Conservation (phyloP, 2,797 vertebrate species). For the Octomys mimax region DNA sequence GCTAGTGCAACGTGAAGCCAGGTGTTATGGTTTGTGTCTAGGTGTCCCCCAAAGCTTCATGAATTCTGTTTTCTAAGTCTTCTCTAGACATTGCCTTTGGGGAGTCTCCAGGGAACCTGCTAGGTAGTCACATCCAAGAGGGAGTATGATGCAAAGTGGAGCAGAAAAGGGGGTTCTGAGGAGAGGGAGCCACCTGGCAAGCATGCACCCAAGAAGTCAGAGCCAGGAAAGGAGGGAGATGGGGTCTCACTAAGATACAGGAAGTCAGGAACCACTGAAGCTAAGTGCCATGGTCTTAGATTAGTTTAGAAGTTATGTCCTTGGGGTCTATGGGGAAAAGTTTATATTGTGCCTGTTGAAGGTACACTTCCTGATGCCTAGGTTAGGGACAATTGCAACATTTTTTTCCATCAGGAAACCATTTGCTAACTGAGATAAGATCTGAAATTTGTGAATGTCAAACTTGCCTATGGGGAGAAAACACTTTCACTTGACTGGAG, state of each 20-base stretch:
- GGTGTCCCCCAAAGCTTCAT: neutral
- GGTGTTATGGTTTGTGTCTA: neutral
- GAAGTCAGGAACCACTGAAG: neutral
- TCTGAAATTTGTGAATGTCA: slow-evolving; percentile 4
- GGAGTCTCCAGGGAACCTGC: neutral
- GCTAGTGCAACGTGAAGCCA: neutral
- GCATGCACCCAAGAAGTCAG: neutral
- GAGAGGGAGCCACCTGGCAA: neutral
- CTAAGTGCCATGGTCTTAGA: slow-evolving; percentile 24
- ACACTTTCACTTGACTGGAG: slow-evolving; percentile 41
- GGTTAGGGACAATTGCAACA: neutral
- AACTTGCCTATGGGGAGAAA: neutral
- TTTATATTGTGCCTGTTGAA: slow-evolving; percentile 3
- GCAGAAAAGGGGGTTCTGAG: neutral
- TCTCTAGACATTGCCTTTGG: neutral
- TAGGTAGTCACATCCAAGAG: neutral
- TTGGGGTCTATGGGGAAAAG: neutral
- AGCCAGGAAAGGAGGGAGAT: neutral
- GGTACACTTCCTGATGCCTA: neutral
- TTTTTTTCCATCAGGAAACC: slow-evolving; percentile 33
- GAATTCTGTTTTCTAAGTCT: slow-evolving; percentile 24
- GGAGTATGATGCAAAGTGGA: neutral
- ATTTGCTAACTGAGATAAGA: slow-evolving; percentile 22
- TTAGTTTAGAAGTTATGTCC: slow-evolving; percentile 40
- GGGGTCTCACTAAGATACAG: neutral